Evolutionary conservation across 2,888 invertebrate species (phyloP).

Genomic region (Orthosia incerta): DNA sequence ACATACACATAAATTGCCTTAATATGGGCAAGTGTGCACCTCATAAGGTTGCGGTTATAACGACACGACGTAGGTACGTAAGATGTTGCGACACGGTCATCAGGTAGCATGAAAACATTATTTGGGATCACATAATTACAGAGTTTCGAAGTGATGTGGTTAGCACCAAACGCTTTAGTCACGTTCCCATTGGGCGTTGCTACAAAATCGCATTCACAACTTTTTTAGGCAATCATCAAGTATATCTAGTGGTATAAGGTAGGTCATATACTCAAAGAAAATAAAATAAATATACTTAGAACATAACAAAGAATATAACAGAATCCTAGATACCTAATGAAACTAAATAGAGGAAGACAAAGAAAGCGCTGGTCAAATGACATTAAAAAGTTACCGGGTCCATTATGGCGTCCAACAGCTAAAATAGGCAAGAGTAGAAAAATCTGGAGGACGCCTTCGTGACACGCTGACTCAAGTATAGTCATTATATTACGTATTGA

Average conservation of each 20-base stretch:
- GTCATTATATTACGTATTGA: too few species aligned
- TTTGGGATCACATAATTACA: constrained; percentile 79
- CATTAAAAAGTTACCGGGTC: too few species aligned
- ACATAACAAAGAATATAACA: too few species aligned
- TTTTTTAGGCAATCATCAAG: constrained; percentile 77
- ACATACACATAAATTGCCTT: constrained; percentile 20
- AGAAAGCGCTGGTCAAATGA: too few species aligned
- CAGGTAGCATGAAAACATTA: constrained; percentile 67
- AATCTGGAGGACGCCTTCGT: too few species aligned
- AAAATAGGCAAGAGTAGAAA: too few species aligned
- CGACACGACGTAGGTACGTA: constrained; percentile 34
- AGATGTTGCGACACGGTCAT: constrained; percentile 59
- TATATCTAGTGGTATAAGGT: constrained; percentile 20
- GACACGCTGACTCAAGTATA: too few species aligned
- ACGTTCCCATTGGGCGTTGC: constrained; percentile 73
- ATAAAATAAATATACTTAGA: too few species aligned
- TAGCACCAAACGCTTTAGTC: constrained; percentile 78
- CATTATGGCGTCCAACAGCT: too few species aligned
- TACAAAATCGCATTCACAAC: constrained; percentile 78
- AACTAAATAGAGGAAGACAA: too few species aligned
- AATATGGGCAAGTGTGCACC: constrained; percentile 50
- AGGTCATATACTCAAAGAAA: too few species aligned
- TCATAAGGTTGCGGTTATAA: constrained; percentile 69
- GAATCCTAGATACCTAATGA: too few species aligned
- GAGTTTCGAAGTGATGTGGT: constrained; percentile 71